phyloP scores from a whole-genome alignment of 2,888 invertebrate species.

The Polymixis flavicincta region DNA sequence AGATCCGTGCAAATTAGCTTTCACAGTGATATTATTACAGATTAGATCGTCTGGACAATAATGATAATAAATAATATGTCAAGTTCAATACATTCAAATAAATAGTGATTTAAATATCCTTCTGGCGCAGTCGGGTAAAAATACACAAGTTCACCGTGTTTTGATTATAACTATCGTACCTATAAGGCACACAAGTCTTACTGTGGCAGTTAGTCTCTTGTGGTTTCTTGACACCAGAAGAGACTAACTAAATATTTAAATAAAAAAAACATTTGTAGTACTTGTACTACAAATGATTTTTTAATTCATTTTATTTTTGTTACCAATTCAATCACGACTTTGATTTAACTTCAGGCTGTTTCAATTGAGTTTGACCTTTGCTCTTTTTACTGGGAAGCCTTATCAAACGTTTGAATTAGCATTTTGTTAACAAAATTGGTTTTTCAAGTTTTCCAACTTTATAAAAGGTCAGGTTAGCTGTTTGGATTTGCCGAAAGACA shows the following conservation, averaged over 20 bases:
- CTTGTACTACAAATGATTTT: constrained; percentile 11
- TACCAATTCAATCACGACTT: constrained; percentile 27
- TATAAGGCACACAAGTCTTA: not conserved
- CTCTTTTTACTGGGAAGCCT: constrained; percentile 12
- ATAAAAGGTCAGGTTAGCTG: not conserved
- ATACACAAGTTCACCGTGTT: no score
- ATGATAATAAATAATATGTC: not conserved
- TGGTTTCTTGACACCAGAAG: no score
- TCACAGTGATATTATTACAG: not conserved
- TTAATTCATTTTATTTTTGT: constrained; percentile 31
- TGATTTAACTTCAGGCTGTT: constrained; percentile 40
- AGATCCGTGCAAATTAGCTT: not conserved
- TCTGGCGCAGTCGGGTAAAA: no score
- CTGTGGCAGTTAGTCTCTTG: no score
- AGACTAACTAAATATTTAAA: no score
- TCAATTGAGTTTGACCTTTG: constrained; percentile 33
- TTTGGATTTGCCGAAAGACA: not conserved
- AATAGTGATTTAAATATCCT: not conserved
- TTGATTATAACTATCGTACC: no score
- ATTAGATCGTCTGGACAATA: not conserved
- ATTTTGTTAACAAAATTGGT: constrained; percentile 31
- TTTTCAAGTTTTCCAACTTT: constrained; percentile 21
- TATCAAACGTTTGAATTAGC: constrained; percentile 28
- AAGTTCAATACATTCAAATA: not conserved
- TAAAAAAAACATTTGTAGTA: no score